These are phyloP conservation scores for Rhopalosiphum nymphaeae DNA, from an alignment of 2,888 invertebrate genomes.

Conservation along the genomic window DNA sequence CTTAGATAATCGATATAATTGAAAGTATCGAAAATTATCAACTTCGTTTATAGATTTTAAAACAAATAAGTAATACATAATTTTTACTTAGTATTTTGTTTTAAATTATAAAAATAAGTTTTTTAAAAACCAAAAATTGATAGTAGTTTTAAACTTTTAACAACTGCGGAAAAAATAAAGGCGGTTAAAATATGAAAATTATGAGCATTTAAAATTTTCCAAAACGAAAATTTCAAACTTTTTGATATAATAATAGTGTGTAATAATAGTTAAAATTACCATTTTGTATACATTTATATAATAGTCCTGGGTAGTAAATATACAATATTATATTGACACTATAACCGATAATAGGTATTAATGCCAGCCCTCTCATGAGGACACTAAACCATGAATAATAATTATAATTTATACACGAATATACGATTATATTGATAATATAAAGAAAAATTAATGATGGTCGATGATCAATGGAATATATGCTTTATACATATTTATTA, in stretches of 20 bases:
- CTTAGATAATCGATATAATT: not conserved
- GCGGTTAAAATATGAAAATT: not conserved
- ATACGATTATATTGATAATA: not conserved
- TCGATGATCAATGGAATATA: not conserved
- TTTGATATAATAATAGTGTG: not conserved
- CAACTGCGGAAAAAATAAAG: not conserved
- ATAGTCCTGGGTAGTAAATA: not conserved
- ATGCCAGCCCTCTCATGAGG: not conserved
- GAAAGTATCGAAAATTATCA: not conserved
- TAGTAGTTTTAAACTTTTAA: too few relatives aligned
- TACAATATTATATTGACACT: not conserved
- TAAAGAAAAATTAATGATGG: not conserved
- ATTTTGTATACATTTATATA: not conserved
- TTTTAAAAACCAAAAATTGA: not conserved
- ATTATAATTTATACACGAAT: constrained; percentile 22
- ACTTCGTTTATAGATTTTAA: not conserved
- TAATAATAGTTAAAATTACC: not conserved
- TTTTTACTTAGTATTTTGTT: not conserved
- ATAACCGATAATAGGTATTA: not conserved
- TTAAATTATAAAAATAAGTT: not conserved
- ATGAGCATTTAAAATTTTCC: not conserved
- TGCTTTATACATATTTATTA: not conserved
- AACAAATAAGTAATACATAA: not conserved
- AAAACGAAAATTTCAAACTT: not conserved
- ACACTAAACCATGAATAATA: not conserved